Evolutionary conservation across 1,140 invertebrate genomes (phyloP), one percentile per base, ranked within the genome.

Genomic region (Diorhabda carinulata): DNA sequence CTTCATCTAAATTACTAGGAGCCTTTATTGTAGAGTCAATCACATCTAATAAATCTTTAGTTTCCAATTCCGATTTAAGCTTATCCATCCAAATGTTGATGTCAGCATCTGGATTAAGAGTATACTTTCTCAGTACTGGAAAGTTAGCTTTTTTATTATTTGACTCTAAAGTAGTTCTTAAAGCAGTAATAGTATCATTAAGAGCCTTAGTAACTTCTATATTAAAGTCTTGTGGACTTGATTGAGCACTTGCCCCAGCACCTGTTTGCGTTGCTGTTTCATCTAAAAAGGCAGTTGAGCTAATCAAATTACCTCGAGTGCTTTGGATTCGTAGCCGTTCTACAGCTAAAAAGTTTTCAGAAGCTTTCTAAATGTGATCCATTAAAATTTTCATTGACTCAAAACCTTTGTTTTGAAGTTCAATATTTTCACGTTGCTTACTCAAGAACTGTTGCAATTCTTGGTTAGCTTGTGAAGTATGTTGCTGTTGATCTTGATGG

Each of bases 351-450:
- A 56, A 56, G n/a, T 56, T 56, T 56, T 56, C 52, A 1, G 52
- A 56, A 7, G 52, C n/a, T n/a, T 56, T 56, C 52, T 56, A 2
- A n/a, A 56, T 56, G 52, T 56, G 52, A n/a, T 56, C n/a, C 52
- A 56, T 56, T 2, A 56, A 6, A 56, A 56, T 56, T 56, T 56
- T 56, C 52, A 56, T 56, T 6, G 52, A 56, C 52, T 56, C 52
- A 56, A 56, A 56, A 56, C 52, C 52, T 56, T 56, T 56, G n/a
- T 56, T 56, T 56, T n/a, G 52, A 56, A 56, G 52, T n/a, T 56
- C 52, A 56, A 56, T 56, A n/a, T 56, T 56, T n/a, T 56, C n/a
- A 6, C 52, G 1, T 7, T 56, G 52, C 6, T 7, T 56, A 7
- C 2, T 56, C 52, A 56, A 56, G 52, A 56, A n/a, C n/a, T 56